These are phyloP conservation scores for Psilanteris sp. DNA, from an alignment of 1,140 invertebrate species.

Conservation along the genomic window DNA sequence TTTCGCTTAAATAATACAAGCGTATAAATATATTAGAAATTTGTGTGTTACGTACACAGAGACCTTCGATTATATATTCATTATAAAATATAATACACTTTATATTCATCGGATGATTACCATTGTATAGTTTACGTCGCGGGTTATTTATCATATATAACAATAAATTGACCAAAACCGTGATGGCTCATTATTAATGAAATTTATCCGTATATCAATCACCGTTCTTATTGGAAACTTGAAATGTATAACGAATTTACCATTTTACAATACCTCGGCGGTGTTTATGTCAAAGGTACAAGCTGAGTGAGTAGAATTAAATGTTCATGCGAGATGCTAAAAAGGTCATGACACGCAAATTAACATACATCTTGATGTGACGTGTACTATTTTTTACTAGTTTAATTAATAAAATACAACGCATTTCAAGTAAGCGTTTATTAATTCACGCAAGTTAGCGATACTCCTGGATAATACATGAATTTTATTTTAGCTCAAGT, in stretches of 20 bases:
- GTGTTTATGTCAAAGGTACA: background rate
- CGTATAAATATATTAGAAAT: too few relatives aligned
- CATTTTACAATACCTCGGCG: constrained; percentile 6
- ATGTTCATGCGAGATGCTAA: constrained; percentile 1
- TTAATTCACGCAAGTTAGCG: constrained; percentile 5
- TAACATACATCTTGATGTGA: constrained; percentile 2
- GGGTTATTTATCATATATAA: constrained; percentile 3
- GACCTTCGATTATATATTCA: constrained; percentile 5
- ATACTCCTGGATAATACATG: constrained; percentile 23
- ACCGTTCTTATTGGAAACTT: constrained; percentile 13
- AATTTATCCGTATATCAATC: constrained; percentile 20
- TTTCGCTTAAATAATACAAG: too few relatives aligned
- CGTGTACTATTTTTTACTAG: constrained; percentile 1
- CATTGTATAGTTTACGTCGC: background rate
- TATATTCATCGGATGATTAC: background rate
- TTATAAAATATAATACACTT: constrained; percentile 7
- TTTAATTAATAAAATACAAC: constrained; percentile 25
- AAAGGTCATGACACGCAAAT: constrained; percentile 10
- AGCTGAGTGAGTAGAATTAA: background rate
- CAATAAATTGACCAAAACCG: constrained; percentile 9
- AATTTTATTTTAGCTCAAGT: constrained; percentile 33
- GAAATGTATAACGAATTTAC: constrained; percentile 14
- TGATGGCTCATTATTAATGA: constrained; percentile 18
- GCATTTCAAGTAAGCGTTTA: constrained; percentile 9
- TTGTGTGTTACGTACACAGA: too few relatives aligned